Conservation (phyloP, 2,797 vertebrate genomes). For the Acanthurus leucopareius region DNA sequence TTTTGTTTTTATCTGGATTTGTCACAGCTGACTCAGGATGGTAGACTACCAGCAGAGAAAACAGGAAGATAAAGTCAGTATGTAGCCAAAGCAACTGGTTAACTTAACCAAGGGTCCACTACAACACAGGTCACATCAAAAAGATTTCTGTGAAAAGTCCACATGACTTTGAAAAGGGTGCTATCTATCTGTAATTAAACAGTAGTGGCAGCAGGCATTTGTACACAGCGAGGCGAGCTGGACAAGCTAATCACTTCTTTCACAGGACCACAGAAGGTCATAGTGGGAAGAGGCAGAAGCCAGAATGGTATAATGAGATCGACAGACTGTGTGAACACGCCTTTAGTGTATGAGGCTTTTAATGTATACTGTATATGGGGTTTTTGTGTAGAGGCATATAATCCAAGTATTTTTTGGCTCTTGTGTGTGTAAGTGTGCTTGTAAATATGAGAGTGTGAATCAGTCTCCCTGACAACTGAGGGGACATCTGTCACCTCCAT, state of each 20-base stretch:
- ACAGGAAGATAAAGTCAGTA: not conserved
- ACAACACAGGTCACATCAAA: conserved; percentile 4
- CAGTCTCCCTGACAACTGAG: conserved; percentile 70
- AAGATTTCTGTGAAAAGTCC: not conserved
- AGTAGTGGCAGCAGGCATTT: conserved; percentile 25
- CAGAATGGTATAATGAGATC: conserved; percentile 5
- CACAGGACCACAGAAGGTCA: conserved; percentile 39
- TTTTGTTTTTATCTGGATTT: not conserved
- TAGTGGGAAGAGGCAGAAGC: conserved; percentile 19
- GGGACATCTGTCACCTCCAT: conserved; percentile 78
- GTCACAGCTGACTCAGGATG: too few species aligned
- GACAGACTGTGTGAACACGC: not conserved
- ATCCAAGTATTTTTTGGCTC: conserved; percentile 26
- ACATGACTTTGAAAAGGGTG: conserved; percentile 6
- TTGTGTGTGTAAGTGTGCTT: conserved; percentile 18
- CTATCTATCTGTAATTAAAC: conserved; percentile 28
- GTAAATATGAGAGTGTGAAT: conserved; percentile 47
- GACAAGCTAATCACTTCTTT: conserved; percentile 21
- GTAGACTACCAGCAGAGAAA: too few species aligned
- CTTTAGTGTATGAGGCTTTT: conserved; percentile 14
- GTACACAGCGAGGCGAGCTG: not conserved
- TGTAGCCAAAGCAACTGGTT: not conserved
- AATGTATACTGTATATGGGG: conserved; percentile 4
- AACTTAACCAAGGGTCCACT: conserved; percentile 11
- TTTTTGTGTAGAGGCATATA: conserved; percentile 16